phyloP scores from a whole-genome alignment of 2,888 invertebrate species.

The Drosophila paranaensis region DNA sequence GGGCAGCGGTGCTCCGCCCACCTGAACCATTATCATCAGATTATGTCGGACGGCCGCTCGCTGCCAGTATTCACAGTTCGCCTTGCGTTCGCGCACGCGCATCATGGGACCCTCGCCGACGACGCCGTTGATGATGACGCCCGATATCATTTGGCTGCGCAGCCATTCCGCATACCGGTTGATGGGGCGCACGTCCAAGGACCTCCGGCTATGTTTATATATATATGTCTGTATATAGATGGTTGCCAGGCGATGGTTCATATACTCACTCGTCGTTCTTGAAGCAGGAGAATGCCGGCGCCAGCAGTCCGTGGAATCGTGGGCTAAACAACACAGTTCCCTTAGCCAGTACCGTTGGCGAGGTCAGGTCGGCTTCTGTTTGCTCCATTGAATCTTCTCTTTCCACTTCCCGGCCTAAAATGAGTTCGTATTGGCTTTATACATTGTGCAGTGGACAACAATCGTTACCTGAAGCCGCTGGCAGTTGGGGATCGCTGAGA shows the following conservation, averaged over 20 bases:
- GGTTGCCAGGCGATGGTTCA: background rate
- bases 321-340: constrained; percentile 14
- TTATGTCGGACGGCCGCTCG: constrained; percentile 86
- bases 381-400: constrained; percentile 2
- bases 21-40: constrained; percentile 89
- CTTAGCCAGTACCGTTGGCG: background rate
- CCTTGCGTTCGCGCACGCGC: constrained; percentile 89
- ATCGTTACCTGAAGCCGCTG: background rate
- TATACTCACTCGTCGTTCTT: constrained; percentile 86
- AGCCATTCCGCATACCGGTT: constrained; percentile 89
- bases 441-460: background rate
- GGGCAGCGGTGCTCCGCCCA: constrained; percentile 89
- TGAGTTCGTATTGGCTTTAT: background rate
- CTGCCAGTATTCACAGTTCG: constrained; percentile 88
- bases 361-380: background rate
- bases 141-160: constrained; percentile 87
- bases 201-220: constrained; percentile 66
- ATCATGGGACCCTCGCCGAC: constrained; percentile 91
- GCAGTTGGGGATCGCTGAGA: background rate
- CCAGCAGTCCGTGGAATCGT: constrained; percentile 87
- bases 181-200: constrained; percentile 86
- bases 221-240: background rate
- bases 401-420: constrained; percentile 8
- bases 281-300: constrained; percentile 90
- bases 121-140: constrained; percentile 91